These are phyloP conservation scores for Phortica variegata DNA, from an alignment of 1,140 invertebrate genomes.

Conservation along the genomic window DNA sequence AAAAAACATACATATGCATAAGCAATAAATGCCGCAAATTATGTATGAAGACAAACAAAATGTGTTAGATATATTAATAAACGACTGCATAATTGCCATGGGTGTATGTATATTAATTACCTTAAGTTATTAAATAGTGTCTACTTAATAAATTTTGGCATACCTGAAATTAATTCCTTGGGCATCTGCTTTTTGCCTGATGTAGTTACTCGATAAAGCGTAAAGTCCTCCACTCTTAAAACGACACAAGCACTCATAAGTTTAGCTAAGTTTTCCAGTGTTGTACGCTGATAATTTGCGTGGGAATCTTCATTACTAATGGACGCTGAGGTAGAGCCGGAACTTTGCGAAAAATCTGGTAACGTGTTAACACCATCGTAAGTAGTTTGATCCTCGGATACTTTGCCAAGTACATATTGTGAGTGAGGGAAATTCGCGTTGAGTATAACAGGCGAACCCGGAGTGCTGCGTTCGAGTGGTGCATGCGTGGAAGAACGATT, in stretches of 20 bases:
- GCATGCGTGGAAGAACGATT: conserved; percentile 62
- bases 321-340: conserved; percentile 34
- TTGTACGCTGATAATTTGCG: conserved; percentile 65
- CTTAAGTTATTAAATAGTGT: conserved; percentile 1
- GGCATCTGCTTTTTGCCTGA: conserved; percentile 68
- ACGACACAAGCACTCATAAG: conserved; percentile 91
- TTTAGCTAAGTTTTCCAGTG: conserved; percentile 76
- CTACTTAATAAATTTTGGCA: conserved; percentile 11
- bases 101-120: conserved; percentile 1
- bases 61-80: too few relatives aligned
- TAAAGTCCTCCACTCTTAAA: conserved; percentile 85
- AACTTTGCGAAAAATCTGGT: conserved; percentile 13
- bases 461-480: conserved; percentile 60
- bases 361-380: conserved; percentile 18
- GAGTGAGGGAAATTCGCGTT: conserved; percentile 30
- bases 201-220: conserved; percentile 79
- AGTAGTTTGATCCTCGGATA: conserved; percentile 24
- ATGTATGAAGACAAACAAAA: conserved; percentile 22
- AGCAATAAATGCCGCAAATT: conserved; percentile 38
- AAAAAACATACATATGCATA: too few relatives aligned
- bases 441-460: conserved; percentile 43
- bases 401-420: conserved; percentile 15
- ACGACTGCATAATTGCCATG: not conserved
- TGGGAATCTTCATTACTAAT: conserved; percentile 41
- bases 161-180: conserved; percentile 81